phyloP scores from a whole-genome alignment of 2,888 invertebrate species.

The Euzophera pinguis region DNA sequence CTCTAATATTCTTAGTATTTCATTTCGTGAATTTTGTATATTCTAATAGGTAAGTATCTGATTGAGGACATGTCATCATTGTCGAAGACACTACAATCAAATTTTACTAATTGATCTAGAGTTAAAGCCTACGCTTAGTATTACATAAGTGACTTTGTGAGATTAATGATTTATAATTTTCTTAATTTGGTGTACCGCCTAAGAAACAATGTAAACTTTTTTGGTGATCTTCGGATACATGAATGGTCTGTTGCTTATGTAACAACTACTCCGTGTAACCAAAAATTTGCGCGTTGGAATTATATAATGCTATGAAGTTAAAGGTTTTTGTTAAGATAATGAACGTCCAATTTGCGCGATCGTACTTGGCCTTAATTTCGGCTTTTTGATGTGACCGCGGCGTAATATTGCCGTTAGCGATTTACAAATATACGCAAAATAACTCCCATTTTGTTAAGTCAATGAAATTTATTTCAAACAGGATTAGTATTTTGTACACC shows the following conservation, averaged over 20 bases:
- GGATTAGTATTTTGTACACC: too few relatives aligned
- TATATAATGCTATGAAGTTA: conserved; percentile 55
- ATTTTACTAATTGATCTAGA: too few relatives aligned
- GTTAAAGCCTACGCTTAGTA: too few relatives aligned
- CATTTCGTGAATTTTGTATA: too few relatives aligned
- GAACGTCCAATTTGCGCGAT: conserved; percentile 60
- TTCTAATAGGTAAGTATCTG: too few relatives aligned
- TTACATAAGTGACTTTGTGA: too few relatives aligned
- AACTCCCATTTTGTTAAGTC: conserved; percentile 50
- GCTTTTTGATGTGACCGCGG: conserved; percentile 57
- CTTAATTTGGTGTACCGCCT: background rate
- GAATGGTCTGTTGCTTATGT: conserved; percentile 29
- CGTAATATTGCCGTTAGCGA: conserved; percentile 51
- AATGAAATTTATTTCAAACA: too few relatives aligned
- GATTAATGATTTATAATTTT: too few relatives aligned
- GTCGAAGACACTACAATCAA: too few relatives aligned
- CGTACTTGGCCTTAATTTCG: conserved; percentile 68
- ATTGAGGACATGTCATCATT: too few relatives aligned
- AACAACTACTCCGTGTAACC: conserved; percentile 42
- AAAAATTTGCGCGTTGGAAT: conserved; percentile 45
- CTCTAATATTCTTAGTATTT: too few relatives aligned
- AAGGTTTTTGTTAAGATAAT: conserved; percentile 65
- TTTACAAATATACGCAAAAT: conserved; percentile 57
- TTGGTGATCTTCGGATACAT: conserved; percentile 1
- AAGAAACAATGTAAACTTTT: background rate